A percentile compares a stretch with the other conserved stretches of the same genome.
Evolutionary conservation across 2,113 vertebrate species (phyloP).

Genomic region (Mormyrus iriodes): DNA sequence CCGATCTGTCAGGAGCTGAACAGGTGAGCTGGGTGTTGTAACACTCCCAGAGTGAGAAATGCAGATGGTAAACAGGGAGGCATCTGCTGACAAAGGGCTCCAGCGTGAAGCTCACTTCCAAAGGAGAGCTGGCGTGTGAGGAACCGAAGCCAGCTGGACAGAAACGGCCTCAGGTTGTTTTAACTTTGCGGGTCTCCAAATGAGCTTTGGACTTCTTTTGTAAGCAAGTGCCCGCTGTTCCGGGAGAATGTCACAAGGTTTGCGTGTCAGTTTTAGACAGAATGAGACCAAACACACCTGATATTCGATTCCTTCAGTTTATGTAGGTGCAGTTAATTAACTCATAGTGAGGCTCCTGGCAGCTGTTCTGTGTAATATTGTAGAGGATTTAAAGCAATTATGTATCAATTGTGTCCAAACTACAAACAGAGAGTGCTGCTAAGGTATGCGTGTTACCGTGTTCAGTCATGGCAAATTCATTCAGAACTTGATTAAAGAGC

Average conservation of each 20-base stretch:
- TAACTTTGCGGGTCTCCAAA: not conserved
- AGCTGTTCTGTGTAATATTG: not conserved
- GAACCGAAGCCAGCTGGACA: too few relatives aligned
- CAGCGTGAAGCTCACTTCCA: too few relatives aligned
- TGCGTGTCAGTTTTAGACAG: not conserved
- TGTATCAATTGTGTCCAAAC: not conserved
- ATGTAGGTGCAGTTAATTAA: not conserved
- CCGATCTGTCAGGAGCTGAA: not conserved
- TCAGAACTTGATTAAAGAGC: not conserved
- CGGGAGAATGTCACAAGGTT: not conserved
- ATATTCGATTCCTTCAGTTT: not conserved
- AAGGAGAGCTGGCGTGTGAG: too few relatives aligned
- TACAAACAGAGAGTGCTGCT: not conserved
- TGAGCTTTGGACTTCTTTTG: not conserved
- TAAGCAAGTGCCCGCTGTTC: not conserved
- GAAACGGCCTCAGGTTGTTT: too few relatives aligned
- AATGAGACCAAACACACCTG: not conserved
- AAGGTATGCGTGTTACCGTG: not conserved
- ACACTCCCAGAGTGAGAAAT: not conserved
- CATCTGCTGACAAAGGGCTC: not conserved
- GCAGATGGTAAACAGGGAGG: not conserved
- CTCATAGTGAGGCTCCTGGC: not conserved
- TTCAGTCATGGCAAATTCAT: not conserved
- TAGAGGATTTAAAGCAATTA: not conserved
- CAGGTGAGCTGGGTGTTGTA: not conserved